Base-by-base conservation (phyloP, 1,140 invertebrate species). In the Zaprionus camerounensis region DNA sequence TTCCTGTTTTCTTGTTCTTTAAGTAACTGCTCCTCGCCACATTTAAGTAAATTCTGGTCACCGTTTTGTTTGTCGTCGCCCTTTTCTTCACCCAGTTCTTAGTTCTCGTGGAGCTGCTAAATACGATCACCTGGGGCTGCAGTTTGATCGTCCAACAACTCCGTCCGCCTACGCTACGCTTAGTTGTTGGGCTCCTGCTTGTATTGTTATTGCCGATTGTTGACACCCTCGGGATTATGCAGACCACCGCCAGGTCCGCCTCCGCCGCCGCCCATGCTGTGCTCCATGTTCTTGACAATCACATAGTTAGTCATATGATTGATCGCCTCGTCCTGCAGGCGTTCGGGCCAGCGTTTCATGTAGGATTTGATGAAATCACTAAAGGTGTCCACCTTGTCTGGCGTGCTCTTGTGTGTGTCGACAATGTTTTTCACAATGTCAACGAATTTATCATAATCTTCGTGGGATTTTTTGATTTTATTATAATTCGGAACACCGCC, bases 341-440 rank as follows among this genome's bases (percentile, higher is more conserved):
- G 85, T 44, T 92, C 91, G 1, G 91, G 91, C 91, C 91, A 92
- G 36, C 91, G 91, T 69, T 80, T 87, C 82, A 92, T 91, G 15
- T 92, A 92, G 49, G 91, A 92, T 76, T 91, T 92, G 7, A 92
- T 91, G 28, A 92, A 92, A 65, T 92, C 91, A 17, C 82, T 85
- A 61, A 92, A 92, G 1, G 91, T 91, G 57, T 92, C 91, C 46
- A 92, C 88, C 46, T 92, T 92, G 28, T 92, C 91, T 7, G 91
- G 91, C 7, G 91, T 87, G 41, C 69, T 90, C 58, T 92, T 92
- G 49, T 92, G 91, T 53, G 82, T 91, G 71, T 92, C 91, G 57
- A 92, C 91, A 62, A 92, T 92, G 62, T 92, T 92, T 73, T 92
- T 92, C 1, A 92, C 91, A 79, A 92, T 92, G 53, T 92, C 91